phyloP scores from a whole-genome alignment of 64 coral and sea anemone genomes.

The Hydrozoanthus tunicans region DNA sequence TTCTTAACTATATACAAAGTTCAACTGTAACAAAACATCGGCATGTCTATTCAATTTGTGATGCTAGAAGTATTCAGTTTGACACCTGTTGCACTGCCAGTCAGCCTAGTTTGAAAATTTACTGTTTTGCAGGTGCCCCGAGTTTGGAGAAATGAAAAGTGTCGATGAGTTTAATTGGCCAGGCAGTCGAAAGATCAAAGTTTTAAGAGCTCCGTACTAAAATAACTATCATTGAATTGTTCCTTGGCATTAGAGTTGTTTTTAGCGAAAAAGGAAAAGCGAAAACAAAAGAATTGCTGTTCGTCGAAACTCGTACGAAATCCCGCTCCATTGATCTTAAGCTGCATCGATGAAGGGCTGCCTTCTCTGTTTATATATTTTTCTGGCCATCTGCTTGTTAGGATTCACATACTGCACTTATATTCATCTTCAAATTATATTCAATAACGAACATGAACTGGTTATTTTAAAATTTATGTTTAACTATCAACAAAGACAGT shows the following conservation, averaged over 20 bases:
- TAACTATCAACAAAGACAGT: not conserved
- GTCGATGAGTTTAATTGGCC: not conserved
- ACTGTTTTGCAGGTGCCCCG: conserved; percentile 2
- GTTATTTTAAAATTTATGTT: conserved; percentile 25
- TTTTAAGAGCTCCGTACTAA: not conserved
- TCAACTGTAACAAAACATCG: too few relatives aligned
- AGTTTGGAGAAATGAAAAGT: not conserved
- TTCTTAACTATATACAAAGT: too few relatives aligned
- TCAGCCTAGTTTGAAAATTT: not conserved
- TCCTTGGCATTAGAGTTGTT: not conserved
- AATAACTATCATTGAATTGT: not conserved
- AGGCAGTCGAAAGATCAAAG: conserved; percentile 40
- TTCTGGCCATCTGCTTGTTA: not conserved
- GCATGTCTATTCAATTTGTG: too few relatives aligned
- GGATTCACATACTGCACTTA: conserved; percentile 19
- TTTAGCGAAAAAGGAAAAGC: not conserved
- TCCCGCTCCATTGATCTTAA: too few relatives aligned
- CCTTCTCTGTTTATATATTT: not conserved
- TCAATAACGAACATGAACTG: conserved; percentile 17
- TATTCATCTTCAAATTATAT: conserved; percentile 36
- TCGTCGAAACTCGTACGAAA: not conserved
- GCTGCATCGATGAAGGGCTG: conserved; percentile 19
- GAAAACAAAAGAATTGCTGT: not conserved
- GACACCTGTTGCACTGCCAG: too few relatives aligned
- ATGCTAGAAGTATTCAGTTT: too few relatives aligned